phyloP scores from a whole-genome alignment of 2,888 invertebrate genomes.

The Leptinotarsa haldemani region DNA sequence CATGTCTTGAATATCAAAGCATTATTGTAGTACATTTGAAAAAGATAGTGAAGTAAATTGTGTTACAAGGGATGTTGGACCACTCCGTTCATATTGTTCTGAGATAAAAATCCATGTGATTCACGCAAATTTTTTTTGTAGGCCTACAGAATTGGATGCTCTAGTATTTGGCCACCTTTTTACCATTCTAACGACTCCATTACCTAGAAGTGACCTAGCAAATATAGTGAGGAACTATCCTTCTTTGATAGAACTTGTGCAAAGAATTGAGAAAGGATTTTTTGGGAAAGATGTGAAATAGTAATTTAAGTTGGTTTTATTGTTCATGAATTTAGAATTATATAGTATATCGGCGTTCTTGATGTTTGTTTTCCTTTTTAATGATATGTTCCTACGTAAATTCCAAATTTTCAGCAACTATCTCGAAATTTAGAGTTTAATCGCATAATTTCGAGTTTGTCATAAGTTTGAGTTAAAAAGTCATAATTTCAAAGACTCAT shows the following conservation, averaged over 20 bases:
- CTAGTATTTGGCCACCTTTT: conserved; percentile 97
- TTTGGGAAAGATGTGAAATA: conserved; percentile 68
- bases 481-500: no score
- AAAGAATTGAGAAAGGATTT: conserved; percentile 85
- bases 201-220: conserved; percentile 86
- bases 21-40: not conserved
- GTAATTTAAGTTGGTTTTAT: not conserved
- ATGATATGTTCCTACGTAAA: not conserved
- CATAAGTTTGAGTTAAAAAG: no score
- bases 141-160: conserved; percentile 95
- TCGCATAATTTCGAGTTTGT: no score
- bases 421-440: no score
- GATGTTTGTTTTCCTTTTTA: not conserved
- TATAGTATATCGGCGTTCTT: not conserved
- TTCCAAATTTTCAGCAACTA: no score
- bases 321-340: not conserved
- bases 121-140: conserved; percentile 62
- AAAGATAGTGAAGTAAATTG: not conserved
- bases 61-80: no score
- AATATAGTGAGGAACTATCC: conserved; percentile 82
- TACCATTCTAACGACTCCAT: conserved; percentile 89
- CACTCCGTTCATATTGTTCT: no score
- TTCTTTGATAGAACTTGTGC: conserved; percentile 83
- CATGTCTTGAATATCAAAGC: not conserved
- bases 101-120: not conserved